Evolutionary conservation across 2,888 invertebrate genomes (phyloP), one percentile per base, ranked within the genome.

Genomic region (Ypsolopha scabrella): DNA sequence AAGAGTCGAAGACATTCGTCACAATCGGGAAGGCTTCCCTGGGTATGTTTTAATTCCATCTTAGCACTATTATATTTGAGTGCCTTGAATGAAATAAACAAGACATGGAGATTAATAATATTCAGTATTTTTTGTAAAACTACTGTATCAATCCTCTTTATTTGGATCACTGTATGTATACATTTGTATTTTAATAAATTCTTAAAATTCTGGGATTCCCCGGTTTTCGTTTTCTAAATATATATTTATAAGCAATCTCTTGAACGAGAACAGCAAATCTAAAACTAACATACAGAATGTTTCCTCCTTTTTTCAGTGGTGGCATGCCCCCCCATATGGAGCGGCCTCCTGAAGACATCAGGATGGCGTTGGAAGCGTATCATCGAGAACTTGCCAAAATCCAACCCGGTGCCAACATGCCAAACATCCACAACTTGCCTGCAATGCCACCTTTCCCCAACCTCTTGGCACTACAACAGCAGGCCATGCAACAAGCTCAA

Each of bases 341-440:
- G 62, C 68, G 87, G 57, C 85, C 86, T 51, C 86, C 93, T n/a
- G 96, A 97, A 62, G 96, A 97, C 65, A 94, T 97, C 67, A 91
- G 96, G 43, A 88, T 96, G 87, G 95, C 96, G 9, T 80, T 97
- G 45, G 96, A 96, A 68, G 94, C 96, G 34, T 97, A 97, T 82
- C 96, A 96, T 72, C 92, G 97, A 57, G 98, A 98, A 79, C 89
- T 98, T 57, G 93, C 95, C 67, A 96, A 97, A 75, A 87, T 98
- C 59, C 96, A 94, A 69, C 91, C 90, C 8, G 89, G 89, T 3
- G 88, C 88, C 61, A 88, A 83, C 68, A 87, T 92, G 60, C 90
- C 90, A 50, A 89, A 87, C 62, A 72, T 89, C 37, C 56, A 44
- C 36, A 78, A 74, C 63, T 60, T 86, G 56, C 86, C 83, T 45